phyloP scores from a whole-genome alignment of 2,888 invertebrate species.

The Chaetogeoica ovagalla region DNA sequence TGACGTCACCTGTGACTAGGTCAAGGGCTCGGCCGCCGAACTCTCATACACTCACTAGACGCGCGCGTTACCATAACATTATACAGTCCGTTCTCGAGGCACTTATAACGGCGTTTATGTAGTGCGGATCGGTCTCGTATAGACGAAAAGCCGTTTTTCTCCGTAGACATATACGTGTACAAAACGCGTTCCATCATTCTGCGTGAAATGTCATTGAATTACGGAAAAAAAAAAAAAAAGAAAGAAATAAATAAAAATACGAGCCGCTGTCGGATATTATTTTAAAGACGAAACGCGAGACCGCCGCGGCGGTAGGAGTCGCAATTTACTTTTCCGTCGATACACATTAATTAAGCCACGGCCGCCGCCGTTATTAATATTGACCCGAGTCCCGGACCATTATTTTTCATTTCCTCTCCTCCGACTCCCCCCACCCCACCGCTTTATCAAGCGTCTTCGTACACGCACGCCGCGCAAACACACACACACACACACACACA shows the following conservation, averaged over 20 bases:
- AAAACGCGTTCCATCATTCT: too few relatives aligned
- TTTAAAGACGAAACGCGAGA: neutral
- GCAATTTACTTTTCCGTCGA: constrained; percentile 27
- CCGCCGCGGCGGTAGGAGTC: neutral
- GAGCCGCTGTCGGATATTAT: neutral
- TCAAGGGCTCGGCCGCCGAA: constrained; percentile 40
- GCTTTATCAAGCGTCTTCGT: neutral
- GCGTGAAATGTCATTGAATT: too few relatives aligned
- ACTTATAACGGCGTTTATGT: too few relatives aligned
- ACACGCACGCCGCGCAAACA: neutral
- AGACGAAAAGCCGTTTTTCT: too few relatives aligned
- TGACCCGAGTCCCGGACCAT: constrained; percentile 38
- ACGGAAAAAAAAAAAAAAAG: too few relatives aligned
- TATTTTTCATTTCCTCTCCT: constrained; percentile 47
- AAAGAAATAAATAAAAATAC: too few relatives aligned
- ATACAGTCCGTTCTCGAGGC: too few relatives aligned
- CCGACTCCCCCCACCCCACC: neutral
- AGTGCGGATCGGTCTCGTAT: too few relatives aligned
- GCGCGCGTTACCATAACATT: neutral
- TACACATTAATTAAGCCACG: constrained; percentile 41
- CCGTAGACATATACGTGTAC: too few relatives aligned
- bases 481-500: constrained; percentile 2
- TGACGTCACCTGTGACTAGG: constrained; percentile 52
- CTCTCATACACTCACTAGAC: neutral
- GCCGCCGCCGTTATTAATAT: constrained; percentile 43